Evolutionary conservation across 2,797 vertebrate species (phyloP).

Genomic region (Acrossocheilus fasciatus): DNA sequence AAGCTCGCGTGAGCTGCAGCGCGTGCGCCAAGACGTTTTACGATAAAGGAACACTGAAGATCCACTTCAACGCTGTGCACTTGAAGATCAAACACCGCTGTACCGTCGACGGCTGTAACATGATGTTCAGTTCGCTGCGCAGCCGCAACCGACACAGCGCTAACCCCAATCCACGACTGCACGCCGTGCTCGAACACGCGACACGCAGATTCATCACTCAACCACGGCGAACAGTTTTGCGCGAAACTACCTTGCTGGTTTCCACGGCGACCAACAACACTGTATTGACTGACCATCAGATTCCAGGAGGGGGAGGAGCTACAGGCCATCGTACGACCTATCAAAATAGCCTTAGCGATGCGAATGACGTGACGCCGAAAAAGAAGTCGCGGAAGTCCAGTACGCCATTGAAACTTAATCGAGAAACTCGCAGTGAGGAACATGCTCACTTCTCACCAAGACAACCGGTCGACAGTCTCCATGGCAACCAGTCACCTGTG

Average conservation of each 20-base stretch:
- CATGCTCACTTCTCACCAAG: background rate
- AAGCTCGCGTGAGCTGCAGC: slow-evolving; percentile 90
- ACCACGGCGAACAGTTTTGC: background rate
- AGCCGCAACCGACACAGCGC: slow-evolving; percentile 95
- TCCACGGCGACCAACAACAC: background rate
- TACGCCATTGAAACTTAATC: slow-evolving; percentile 92
- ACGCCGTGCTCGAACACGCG: slow-evolving; percentile 81
- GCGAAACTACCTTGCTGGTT: slow-evolving; percentile 63
- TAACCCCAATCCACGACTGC: slow-evolving; percentile 94
- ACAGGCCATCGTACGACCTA: slow-evolving; percentile 56
- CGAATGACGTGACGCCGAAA: slow-evolving; percentile 66
- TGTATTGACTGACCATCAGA: slow-evolving; percentile 64
- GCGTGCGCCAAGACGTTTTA: slow-evolving; percentile 96
- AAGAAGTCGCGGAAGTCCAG: slow-evolving; percentile 94
- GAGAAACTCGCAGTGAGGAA: slow-evolving; percentile 64
- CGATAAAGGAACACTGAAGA: slow-evolving; percentile 97
- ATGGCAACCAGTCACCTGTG: background rate
- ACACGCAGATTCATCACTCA: background rate
- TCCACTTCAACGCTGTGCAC: slow-evolving; percentile 97
- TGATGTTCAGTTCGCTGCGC: slow-evolving; percentile 94
- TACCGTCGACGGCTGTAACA: slow-evolving; percentile 90
- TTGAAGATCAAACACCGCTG: slow-evolving; percentile 96
- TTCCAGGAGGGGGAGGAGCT: slow-evolving; percentile 58
- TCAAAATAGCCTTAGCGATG: slow-evolving; percentile 52
- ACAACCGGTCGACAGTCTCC: background rate